These are phyloP conservation scores for Agrypnia vestita DNA, from an alignment of 1,140 invertebrate species.

Conservation along the genomic window DNA sequence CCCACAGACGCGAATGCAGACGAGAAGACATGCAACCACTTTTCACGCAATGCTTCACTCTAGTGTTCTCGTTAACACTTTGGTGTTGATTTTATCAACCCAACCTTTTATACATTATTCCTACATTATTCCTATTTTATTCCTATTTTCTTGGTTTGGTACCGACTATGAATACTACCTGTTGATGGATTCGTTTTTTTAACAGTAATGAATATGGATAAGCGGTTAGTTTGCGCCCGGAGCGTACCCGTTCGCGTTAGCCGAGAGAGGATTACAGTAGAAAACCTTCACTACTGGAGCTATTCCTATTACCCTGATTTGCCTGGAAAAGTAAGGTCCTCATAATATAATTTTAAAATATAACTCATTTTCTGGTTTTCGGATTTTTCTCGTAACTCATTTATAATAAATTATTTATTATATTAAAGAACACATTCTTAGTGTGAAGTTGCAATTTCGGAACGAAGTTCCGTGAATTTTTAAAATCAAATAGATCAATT, in stretches of 20 bases:
- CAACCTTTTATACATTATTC: slow-evolving; percentile 9
- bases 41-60: slow-evolving; percentile 11
- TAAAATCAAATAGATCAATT: too few species aligned
- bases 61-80: slow-evolving; percentile 20
- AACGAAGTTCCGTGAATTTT: too few species aligned
- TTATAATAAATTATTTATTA: too few species aligned
- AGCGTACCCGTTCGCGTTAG: background rate
- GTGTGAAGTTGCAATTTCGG: too few species aligned
- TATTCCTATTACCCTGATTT: too few species aligned
- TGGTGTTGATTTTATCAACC: slow-evolving; percentile 1
- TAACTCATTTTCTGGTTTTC: too few species aligned
- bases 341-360: too few species aligned
- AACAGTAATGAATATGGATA: slow-evolving; percentile 12
- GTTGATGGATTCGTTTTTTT: slow-evolving; percentile 12
- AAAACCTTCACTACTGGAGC: too few species aligned
- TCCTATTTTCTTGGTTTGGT: background rate
- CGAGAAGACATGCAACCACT: slow-evolving; percentile 11
- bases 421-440: too few species aligned
- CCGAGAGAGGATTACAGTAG: background rate
- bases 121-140: too few species aligned
- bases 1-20: slow-evolving; percentile 5
- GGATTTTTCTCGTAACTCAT: too few species aligned
- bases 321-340: too few species aligned
- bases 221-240: background rate
- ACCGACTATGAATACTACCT: background rate